Percentiles rank a stretch among this genome's conserved stretches.
Conservation (phyloP, 2,113 vertebrate genomes). For the Stigmatopora argus region DNA sequence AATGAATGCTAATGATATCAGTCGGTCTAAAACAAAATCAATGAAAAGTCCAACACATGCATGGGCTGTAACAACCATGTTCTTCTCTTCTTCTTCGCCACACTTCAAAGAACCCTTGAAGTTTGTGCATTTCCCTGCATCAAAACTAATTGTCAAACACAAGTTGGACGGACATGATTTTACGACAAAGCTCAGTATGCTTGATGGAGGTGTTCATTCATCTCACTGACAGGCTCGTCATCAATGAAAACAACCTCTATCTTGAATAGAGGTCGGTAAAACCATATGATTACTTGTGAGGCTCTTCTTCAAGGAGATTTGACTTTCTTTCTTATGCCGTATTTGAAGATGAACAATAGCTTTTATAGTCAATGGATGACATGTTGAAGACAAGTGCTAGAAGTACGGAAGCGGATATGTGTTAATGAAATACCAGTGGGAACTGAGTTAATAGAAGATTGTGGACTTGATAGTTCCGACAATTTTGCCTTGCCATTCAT, state of each 20-base stretch:
- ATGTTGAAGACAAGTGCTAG: constrained; percentile 30
- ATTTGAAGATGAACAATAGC: constrained; percentile 37
- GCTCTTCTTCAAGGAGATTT: constrained; percentile 15
- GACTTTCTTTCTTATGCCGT: constrained; percentile 3
- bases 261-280: constrained; percentile 35
- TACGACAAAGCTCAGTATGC: neutral
- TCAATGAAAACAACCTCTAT: constrained; percentile 20
- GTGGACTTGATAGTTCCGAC: constrained; percentile 39
- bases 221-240: constrained; percentile 9
- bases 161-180: neutral
- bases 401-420: constrained; percentile 14
- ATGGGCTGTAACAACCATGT: neutral
- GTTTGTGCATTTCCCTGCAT: neutral
- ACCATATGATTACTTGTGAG: constrained; percentile 33
- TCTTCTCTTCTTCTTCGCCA: neutral
- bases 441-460: constrained; percentile 52
- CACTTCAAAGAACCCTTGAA: constrained; percentile 1
- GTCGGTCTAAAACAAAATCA: neutral
- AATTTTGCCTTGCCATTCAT: constrained; percentile 47
- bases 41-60: neutral
- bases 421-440: constrained; percentile 47
- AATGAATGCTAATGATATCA: neutral
- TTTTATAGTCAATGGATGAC: constrained; percentile 35
- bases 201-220: constrained; percentile 9
- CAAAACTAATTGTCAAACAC: neutral